phyloP scores from a whole-genome alignment of 2,888 invertebrate species.

The Himalopsyche kuldschensis region DNA sequence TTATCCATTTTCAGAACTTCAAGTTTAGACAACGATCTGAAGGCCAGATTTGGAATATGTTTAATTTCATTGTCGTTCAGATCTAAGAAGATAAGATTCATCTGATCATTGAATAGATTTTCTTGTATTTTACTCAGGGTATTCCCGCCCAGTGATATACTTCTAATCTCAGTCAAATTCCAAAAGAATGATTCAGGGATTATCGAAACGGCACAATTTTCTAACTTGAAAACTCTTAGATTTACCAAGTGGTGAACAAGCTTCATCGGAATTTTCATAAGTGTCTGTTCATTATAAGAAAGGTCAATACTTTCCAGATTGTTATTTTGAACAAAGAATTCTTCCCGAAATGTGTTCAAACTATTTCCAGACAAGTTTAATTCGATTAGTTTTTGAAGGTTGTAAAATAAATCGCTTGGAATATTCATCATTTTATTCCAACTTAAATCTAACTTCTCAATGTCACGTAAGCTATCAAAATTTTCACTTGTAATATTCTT shows the following conservation, averaged over 20 bases:
- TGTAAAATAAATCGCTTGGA: constrained; percentile 63
- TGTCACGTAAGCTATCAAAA: constrained; percentile 64
- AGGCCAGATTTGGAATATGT: constrained; percentile 61
- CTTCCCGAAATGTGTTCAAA: constrained; percentile 62
- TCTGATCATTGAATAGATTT: constrained; percentile 65
- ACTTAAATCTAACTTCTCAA: constrained; percentile 70
- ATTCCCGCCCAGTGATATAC: constrained; percentile 66
- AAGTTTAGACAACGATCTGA: constrained; percentile 60
- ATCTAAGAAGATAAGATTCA: constrained; percentile 63
- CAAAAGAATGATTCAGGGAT: constrained; percentile 67
- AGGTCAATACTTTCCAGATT: constrained; percentile 60
- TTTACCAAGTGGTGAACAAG: constrained; percentile 64
- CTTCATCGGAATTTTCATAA: constrained; percentile 61
- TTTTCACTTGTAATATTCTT: constrained; percentile 63
- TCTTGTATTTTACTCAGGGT: constrained; percentile 59
- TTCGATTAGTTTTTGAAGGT: constrained; percentile 62
- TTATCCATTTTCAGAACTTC: constrained; percentile 63
- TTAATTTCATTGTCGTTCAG: constrained; percentile 67
- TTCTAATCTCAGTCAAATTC: constrained; percentile 60
- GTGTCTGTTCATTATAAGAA: constrained; percentile 60
- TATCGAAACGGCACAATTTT: constrained; percentile 58
- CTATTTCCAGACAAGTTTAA: constrained; percentile 71
- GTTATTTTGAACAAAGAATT: constrained; percentile 60
- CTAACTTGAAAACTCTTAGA: constrained; percentile 60
- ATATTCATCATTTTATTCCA: constrained; percentile 67